Evolutionary conservation across 2,113 vertebrate species (phyloP).

Genomic region (Chelonoidis abingdonii): DNA sequence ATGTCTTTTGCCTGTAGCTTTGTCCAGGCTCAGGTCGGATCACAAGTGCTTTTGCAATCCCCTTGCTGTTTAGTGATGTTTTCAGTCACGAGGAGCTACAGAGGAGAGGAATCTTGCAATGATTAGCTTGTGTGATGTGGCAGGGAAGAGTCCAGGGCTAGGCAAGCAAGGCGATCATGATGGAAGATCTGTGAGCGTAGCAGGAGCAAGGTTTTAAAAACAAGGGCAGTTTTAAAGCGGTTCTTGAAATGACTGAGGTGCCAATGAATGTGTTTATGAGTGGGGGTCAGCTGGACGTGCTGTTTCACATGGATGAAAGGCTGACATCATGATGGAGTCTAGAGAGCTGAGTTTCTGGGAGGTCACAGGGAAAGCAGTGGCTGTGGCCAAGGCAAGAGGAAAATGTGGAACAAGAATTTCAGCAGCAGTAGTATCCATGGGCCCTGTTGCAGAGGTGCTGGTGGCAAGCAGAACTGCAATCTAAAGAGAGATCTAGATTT

Average conservation of each 20-base stretch:
- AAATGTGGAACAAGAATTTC: not conserved
- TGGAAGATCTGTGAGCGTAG: not conserved
- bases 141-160: not conserved
- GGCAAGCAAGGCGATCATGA: not conserved
- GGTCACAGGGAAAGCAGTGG: not conserved
- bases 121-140: accelerated
- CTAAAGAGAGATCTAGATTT: not conserved
- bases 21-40: not conserved
- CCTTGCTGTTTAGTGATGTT: not conserved
- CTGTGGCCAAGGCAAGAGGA: not conserved
- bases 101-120: not conserved
- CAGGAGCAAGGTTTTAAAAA: not conserved
- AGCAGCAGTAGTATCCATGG: not conserved
- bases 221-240: not conserved
- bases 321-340: not conserved
- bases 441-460: not conserved
- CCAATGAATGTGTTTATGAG: not conserved
- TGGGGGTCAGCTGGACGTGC: not conserved
- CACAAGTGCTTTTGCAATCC: not conserved
- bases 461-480: not conserved
- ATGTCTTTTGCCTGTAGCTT: not conserved
- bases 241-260: not conserved
- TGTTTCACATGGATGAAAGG: not conserved
- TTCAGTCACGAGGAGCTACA: not conserved
- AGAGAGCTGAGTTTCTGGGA: not conserved